These are phyloP conservation scores for Drosophila neonasuta DNA, from an alignment of 2,888 invertebrate species.

Conservation along the genomic window DNA sequence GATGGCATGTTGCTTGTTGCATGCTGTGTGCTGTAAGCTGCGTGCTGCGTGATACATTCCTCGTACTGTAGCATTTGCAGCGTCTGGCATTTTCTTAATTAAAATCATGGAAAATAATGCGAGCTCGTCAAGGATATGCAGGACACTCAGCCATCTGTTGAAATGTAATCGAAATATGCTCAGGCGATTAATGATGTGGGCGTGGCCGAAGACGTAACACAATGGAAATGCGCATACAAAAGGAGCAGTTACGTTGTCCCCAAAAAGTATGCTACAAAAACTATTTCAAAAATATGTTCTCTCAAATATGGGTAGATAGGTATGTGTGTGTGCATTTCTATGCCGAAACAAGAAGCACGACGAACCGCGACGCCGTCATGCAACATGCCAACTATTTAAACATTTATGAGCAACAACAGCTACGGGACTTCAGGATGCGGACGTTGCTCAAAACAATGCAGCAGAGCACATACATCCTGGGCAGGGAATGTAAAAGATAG, in stretches of 20 bases:
- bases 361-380: conserved; percentile 39
- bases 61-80: conserved; percentile 28
- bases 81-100: conserved; percentile 67
- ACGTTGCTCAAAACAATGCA: conserved; percentile 51
- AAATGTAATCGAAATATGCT: conserved; percentile 49
- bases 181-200: conserved; percentile 38
- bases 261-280: conserved; percentile 48
- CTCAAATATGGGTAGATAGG: neutral
- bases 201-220: conserved; percentile 4
- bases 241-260: neutral
- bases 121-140: conserved; percentile 19
- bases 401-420: conserved; percentile 64
- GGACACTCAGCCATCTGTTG: conserved; percentile 36
- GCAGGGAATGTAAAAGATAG: neutral
- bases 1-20: conserved; percentile 13
- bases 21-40: neutral
- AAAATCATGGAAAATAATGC: conserved; percentile 55
- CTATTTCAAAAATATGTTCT: conserved; percentile 26
- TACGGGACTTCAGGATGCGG: conserved; percentile 42
- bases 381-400: conserved; percentile 63
- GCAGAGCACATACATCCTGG: conserved; percentile 11
- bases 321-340: conserved; percentile 17
- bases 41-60: neutral
- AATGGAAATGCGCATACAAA: conserved; percentile 24
- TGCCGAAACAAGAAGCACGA: conserved; percentile 22